phyloP scores from a whole-genome alignment of 2,113 vertebrate genomes.

The Saguinus midas region DNA sequence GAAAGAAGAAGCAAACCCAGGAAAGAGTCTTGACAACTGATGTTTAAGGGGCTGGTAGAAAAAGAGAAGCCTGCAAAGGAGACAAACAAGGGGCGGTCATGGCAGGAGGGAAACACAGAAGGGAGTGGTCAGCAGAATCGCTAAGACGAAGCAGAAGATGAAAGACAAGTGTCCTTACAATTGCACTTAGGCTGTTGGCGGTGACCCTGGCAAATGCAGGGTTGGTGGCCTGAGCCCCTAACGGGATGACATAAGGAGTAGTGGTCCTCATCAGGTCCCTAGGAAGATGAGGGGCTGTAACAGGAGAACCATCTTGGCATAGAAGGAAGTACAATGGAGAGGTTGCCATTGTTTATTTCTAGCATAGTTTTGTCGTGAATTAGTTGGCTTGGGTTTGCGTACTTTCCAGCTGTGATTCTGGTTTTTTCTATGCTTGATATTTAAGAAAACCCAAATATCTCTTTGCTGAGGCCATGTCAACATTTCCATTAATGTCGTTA shows the following conservation, averaged over 20 bases:
- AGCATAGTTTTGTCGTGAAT: not conserved
- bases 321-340: not conserved
- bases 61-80: not conserved
- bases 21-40: not conserved
- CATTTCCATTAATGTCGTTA: not conserved
- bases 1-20: not conserved
- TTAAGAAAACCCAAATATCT: not conserved
- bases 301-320: not conserved
- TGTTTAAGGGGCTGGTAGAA: not conserved
- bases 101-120: not conserved
- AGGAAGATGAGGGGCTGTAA: not conserved
- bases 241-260: not conserved
- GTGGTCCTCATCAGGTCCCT: not conserved
- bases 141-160: not conserved
- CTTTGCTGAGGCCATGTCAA: not conserved
- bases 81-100: too few relatives aligned
- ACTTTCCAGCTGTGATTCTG: not conserved
- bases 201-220: not conserved
- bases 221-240: too few relatives aligned
- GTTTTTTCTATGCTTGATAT: not conserved
- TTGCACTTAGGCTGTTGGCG: not conserved
- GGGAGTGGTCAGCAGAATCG: not conserved
- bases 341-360: not conserved
- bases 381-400: not conserved
- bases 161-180: not conserved